phyloP scores from a whole-genome alignment of 2,113 vertebrate species.

The Litocranius walleri region DNA sequence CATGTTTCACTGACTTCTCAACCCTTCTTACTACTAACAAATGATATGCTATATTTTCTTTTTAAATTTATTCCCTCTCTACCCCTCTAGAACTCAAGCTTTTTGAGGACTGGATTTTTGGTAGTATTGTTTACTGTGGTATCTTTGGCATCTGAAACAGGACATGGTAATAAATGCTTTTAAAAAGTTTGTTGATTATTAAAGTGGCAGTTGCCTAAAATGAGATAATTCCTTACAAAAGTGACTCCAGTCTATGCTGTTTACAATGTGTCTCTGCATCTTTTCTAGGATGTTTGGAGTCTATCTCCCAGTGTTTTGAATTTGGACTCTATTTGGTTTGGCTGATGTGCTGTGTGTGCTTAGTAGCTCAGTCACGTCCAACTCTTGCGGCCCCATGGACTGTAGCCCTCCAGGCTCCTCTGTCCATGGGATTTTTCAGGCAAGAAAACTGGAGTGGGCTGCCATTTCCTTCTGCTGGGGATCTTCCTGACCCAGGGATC shows the following conservation, averaged over 20 bases:
- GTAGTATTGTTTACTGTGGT: neutral
- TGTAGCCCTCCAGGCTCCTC: neutral
- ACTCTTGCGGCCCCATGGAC: neutral
- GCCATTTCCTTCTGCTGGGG: neutral
- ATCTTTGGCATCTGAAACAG: neutral
- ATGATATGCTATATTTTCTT: neutral
- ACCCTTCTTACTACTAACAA: neutral
- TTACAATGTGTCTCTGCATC: neutral
- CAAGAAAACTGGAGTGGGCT: neutral
- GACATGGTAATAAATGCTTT: neutral
- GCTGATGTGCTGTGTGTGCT: neutral
- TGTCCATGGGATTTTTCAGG: neutral
- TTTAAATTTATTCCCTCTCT: neutral
- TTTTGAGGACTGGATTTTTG: neutral
- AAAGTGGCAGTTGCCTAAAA: neutral
- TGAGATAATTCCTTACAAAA: neutral
- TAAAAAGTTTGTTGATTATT: neutral
- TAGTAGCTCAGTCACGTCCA: neutral
- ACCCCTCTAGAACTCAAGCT: neutral
- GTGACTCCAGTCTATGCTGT: neutral
- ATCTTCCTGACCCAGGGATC: neutral
- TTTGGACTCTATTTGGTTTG: neutral
- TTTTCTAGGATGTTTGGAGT: neutral
- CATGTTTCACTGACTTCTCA: neutral
- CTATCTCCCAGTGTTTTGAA: neutral